phyloP scores from a whole-genome alignment of 2,888 invertebrate genomes.

The Cantharis rufa region DNA sequence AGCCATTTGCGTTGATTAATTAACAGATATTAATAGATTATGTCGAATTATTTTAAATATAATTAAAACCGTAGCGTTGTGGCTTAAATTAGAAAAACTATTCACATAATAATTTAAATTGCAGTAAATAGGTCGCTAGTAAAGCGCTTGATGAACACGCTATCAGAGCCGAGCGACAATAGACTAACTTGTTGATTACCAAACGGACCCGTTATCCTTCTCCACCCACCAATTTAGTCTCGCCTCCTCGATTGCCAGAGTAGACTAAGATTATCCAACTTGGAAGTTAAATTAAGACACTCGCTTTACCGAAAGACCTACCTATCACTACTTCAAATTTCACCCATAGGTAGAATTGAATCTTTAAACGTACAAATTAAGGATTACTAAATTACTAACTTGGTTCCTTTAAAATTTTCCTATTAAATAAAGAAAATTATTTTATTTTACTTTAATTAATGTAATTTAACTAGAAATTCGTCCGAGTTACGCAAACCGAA shows the following conservation, averaged over 20 bases:
- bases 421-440: too few species aligned
- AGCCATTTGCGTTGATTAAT: constrained; percentile 7
- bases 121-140: constrained; percentile 25
- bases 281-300: constrained; percentile 34
- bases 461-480: too few species aligned
- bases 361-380: not conserved
- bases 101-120: constrained; percentile 33
- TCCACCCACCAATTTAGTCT: constrained; percentile 36
- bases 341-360: not conserved
- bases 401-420: too few species aligned
- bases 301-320: constrained; percentile 20
- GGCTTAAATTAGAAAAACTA: constrained; percentile 1
- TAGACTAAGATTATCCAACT: constrained; percentile 30
- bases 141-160: constrained; percentile 32
- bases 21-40: not conserved
- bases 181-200: constrained; percentile 42
- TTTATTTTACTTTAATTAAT: too few species aligned
- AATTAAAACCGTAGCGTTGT: not conserved
- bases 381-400: not conserved
- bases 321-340: not conserved
- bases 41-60: not conserved
- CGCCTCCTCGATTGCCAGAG: constrained; percentile 25
- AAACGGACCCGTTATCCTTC: constrained; percentile 38
- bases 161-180: constrained; percentile 35
- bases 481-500: too few species aligned